Base-by-base conservation (phyloP, 2,888 invertebrate species). In the Cerceris ruficornis region DNA sequence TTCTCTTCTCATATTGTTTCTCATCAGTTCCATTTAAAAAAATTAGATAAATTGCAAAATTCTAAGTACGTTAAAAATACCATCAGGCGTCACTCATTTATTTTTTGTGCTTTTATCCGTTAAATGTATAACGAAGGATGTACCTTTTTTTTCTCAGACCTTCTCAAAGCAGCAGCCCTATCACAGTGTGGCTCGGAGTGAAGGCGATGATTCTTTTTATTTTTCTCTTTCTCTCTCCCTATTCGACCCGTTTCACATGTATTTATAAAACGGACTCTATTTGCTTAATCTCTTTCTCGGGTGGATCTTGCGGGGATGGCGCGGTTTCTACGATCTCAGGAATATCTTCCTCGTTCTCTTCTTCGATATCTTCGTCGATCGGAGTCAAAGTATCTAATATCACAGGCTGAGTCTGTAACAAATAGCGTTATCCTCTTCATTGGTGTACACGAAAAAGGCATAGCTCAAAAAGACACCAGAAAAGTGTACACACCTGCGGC, bases 291-390 rank as follows among this genome's bases (percentile, higher is more conserved):
- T 95, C 95, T 80, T 94, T 92, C 73, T 92, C 91, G 42, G 92
- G 90, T 61, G 90, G 89, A 60, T 92, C 91, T 71, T 87, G 88
- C 7, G 91, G 92, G 52, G 92, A 92, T 60, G 97, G 95, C 59
- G 96, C 95, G 0, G 97, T 97, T 93, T 96, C 95, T 6, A 96
- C 94, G 86, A 97, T 97, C 91, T 95, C 95, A 65, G 97, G 97
- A 74, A 96, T 94, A 90, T 96, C 96, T 43, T 96, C 97, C 77
- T 93, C 93, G 8, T 94, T 94, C 86, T 96, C 96, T 86, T 96
- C 96, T 86, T 95, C 96, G 70, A 93, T 93, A 82, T 93, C 93
- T 91, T 96, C 96, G 91, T 97, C 97, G 81, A 97, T 97, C 14
- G 97, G 97, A 6, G 96, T 96, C 60, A 97, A 93, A 8, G 95